phyloP scores from a whole-genome alignment of 1,140 invertebrate genomes.

The Drosophila miranda region DNA sequence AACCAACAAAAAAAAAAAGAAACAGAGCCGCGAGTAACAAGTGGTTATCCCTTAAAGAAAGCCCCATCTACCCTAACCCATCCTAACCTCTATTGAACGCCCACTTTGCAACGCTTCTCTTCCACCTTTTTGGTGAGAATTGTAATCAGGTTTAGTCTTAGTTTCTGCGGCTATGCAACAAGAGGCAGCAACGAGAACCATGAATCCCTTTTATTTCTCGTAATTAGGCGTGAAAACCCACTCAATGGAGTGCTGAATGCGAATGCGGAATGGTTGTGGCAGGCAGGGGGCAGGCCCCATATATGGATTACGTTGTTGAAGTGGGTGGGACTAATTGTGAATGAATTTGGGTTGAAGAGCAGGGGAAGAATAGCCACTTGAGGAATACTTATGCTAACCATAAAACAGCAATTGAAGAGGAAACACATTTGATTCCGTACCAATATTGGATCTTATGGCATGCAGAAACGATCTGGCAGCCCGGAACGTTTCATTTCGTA shows the following conservation, averaged over 20 bases:
- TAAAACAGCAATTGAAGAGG: no score
- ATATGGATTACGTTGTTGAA: not conserved
- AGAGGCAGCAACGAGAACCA: not conserved
- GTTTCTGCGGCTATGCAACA: conserved; percentile 19
- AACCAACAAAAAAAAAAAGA: conserved; percentile 2
- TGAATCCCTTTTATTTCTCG: conserved; percentile 33
- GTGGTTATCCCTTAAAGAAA: conserved; percentile 54
- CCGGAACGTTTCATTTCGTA: no score
- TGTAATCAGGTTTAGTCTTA: conserved; percentile 35
- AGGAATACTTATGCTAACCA: no score
- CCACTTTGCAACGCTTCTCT: not conserved
- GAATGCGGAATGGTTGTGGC: conserved; percentile 13
- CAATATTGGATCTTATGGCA: no score
- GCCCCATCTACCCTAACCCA: not conserved
- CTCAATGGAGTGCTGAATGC: conserved; percentile 38
- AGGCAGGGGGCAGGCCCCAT: not conserved
- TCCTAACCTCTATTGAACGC: not conserved
- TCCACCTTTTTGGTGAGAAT: conserved; percentile 12
- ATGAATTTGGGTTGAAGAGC: no score
- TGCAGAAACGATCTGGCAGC: no score
- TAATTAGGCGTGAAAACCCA: conserved; percentile 70
- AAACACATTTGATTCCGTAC: no score
- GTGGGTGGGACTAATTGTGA: conserved; percentile 1
- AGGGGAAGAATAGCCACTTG: no score
- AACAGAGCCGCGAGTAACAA: conserved; percentile 59